Percentiles rank a stretch among this genome's conserved stretches.
phyloP scores from a whole-genome alignment of 2,113 vertebrate genomes.

The Antechinus flavipes region DNA sequence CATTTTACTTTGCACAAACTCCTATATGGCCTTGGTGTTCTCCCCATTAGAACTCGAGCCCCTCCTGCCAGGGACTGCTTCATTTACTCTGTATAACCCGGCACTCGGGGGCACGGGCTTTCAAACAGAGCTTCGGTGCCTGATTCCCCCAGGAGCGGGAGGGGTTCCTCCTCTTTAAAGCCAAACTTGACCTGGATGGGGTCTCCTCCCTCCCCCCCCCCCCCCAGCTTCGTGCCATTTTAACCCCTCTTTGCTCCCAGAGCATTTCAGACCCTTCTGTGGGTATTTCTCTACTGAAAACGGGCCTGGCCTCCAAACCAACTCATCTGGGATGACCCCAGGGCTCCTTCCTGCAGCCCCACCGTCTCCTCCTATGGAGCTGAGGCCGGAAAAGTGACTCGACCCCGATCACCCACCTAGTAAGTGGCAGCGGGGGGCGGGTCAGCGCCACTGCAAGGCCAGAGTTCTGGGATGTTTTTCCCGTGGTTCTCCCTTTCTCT shows the following conservation, averaged over 20 bases:
- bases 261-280: neutral
- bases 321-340: neutral
- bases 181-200: neutral
- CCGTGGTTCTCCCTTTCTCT: too few species aligned
- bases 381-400: neutral
- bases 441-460: too few species aligned
- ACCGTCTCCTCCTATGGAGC: neutral
- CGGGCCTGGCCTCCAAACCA: neutral
- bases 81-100: neutral
- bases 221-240: neutral
- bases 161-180: neutral
- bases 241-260: neutral
- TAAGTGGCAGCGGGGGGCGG: too few species aligned
- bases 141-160: neutral
- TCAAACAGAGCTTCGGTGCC: neutral
- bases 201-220: neutral
- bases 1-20: neutral
- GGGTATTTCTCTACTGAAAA: neutral
- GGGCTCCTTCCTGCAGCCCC: too few species aligned
- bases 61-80: neutral
- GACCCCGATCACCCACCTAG: too few species aligned
- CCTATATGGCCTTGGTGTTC: neutral
- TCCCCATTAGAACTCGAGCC: accelerated
- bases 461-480: too few species aligned
- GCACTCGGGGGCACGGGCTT: neutral